These are phyloP conservation scores for Pseudonaja textilis DNA, from an alignment of 2,113 vertebrate genomes.

Conservation along the genomic window DNA sequence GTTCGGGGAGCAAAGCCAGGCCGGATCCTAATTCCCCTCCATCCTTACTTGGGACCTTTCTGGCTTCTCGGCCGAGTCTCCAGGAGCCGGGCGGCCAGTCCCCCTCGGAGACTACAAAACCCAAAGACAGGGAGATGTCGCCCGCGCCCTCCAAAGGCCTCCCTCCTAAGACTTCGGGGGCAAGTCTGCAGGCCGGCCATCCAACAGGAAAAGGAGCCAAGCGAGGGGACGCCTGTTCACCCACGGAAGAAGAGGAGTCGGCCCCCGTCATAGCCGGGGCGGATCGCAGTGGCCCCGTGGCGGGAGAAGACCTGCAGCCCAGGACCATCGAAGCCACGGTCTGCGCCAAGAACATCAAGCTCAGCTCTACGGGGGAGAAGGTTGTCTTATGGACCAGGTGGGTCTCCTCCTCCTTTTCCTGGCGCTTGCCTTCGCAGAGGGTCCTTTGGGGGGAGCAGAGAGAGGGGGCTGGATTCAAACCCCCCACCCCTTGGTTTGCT, in stretches of 20 bases:
- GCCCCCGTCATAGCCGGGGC: background rate
- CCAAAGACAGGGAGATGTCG: constrained; percentile 8
- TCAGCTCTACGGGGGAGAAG: constrained; percentile 91
- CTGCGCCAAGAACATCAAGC: constrained; percentile 94
- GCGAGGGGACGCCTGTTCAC: background rate
- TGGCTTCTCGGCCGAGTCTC: accelerated
- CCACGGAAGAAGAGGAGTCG: background rate
- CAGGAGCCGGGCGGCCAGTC: accelerated
- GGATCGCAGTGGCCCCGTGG: accelerated
- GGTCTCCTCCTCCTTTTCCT: too few species aligned
- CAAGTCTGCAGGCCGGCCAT: accelerated
- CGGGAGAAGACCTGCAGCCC: constrained; percentile 56
- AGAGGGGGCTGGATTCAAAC: background rate
- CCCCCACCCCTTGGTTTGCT: background rate
- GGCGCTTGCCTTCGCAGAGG: accelerated
- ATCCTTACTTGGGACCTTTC: background rate
- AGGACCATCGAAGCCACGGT: constrained; percentile 75
- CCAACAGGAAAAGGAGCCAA: background rate
- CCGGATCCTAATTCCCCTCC: accelerated
- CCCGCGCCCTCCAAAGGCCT: accelerated
- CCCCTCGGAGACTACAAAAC: background rate
- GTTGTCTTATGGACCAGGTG: constrained; percentile 97
- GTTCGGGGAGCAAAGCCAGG: accelerated
- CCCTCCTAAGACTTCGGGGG: accelerated
- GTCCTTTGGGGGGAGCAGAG: background rate